Evolutionary conservation across 2,888 invertebrate genomes (phyloP), one percentile per base, ranked within the genome.

Genomic region (Epinotia demarniana): DNA sequence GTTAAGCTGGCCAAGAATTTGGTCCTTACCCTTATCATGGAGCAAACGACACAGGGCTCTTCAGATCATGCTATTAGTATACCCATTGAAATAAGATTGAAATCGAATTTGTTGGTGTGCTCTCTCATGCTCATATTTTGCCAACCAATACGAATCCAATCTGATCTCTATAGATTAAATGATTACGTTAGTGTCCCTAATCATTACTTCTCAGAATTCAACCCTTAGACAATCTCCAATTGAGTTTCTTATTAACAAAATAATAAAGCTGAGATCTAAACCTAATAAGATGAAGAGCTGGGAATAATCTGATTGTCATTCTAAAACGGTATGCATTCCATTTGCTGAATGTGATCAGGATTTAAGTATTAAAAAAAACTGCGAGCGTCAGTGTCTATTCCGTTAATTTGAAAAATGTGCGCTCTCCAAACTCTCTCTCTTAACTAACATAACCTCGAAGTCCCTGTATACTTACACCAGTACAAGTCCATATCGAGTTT

Each of bases 231-330:
- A 27, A 27, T 27, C 23, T 27, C 23, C 23, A 27, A 27, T 49
- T 16, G 49, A 49, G 5, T 53, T 53, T 8, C 53, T 53, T 53
- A 53, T 5, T 16, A 49, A 16, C 23, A 12, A 53, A n/a, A n/a
- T n/a, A 53, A 53, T 53, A n/a, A 53, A 53, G 16, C n/a, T n/a
- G 53, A 53, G n/a, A 53, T n/a, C 53, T 53, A n/a, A 53, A 49
- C 12, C 13, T 13, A 4, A 16, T 8, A 16, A n/a, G n/a, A n/a
- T 8, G n/a, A 53, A 53, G 49, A 53, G 13, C 8, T 53, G n/a
- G n/a, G n/a, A 53, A n/a, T 53, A n/a, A 8, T n/a, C 53, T 8
- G n/a, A 53, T 2, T 13, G 16, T 13, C 4, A 16, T 5, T 16
- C 49, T 49, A 49, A 49, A 53, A 53, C n/a, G 53, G 6, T n/a